phyloP scores from a whole-genome alignment of 2,113 vertebrate genomes.

The Melanocharis versteri region DNA sequence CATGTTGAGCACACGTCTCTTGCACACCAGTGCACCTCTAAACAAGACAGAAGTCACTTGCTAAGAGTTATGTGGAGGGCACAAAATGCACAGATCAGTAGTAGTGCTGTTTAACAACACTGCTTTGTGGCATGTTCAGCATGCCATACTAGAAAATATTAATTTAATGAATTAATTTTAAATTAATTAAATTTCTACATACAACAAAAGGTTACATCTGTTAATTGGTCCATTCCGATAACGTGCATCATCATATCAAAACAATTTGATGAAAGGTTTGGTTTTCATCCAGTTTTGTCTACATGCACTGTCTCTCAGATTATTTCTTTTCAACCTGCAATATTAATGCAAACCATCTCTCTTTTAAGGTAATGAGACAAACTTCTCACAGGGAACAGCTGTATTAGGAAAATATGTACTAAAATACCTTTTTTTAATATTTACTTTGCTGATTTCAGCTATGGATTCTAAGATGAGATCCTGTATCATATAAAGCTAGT shows the following conservation, averaged over 20 bases:
- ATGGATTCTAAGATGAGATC: neutral
- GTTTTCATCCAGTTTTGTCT: neutral
- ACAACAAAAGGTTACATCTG: neutral
- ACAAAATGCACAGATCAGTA: neutral
- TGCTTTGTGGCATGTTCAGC: neutral
- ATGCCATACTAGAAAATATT: neutral
- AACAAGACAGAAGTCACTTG: neutral
- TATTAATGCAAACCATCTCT: neutral
- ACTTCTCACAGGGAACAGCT: neutral
- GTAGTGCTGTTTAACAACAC: neutral
- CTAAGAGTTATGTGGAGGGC: neutral
- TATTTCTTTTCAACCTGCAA: neutral
- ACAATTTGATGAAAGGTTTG: neutral
- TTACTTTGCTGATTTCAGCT: neutral
- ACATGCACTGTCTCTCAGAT: neutral
- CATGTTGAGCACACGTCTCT: neutral
- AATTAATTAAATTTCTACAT: neutral
- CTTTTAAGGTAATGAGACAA: neutral
- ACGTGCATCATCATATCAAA: rapidly evolving
- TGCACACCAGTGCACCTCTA: neutral
- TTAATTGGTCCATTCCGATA: neutral
- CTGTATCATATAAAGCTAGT: neutral
- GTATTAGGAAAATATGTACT: neutral
- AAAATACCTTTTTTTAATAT: neutral
- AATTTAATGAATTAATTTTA: too few relatives aligned